These are phyloP conservation scores for Centropus bengalensis DNA, from an alignment of 2,113 vertebrate species.

Conservation along the genomic window DNA sequence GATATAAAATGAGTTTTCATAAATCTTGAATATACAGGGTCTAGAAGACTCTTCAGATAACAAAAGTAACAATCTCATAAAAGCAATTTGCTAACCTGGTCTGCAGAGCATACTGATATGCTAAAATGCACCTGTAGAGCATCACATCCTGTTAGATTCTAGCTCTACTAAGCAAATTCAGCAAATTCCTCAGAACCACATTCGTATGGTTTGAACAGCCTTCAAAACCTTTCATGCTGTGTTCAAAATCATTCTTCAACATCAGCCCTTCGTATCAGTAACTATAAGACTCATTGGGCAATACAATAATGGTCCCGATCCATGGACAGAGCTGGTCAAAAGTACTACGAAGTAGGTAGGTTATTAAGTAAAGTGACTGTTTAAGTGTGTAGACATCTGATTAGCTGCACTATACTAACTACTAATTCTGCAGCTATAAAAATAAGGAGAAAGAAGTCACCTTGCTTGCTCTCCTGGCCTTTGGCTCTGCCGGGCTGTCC, in stretches of 20 bases:
- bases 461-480: not conserved
- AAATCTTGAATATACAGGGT: not conserved
- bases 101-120: not conserved
- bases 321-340: not conserved
- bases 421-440: not conserved
- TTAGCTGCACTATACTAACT: no score
- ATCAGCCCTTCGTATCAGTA: not conserved
- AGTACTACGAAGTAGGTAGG: not conserved
- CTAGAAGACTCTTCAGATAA: not conserved
- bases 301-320: not conserved
- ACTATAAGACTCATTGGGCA: not conserved
- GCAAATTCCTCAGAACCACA: not conserved
- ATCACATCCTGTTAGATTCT: not conserved
- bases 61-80: not conserved
- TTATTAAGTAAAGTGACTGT: not conserved
- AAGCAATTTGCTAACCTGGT: not conserved
- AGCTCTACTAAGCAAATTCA: not conserved
- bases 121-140: not conserved
- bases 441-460: not conserved
- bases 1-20: not conserved
- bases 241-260: not conserved
- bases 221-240: not conserved
- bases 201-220: not conserved
- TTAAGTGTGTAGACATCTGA: not conserved
- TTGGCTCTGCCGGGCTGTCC: not conserved